These are phyloP conservation scores for Eleutherodactylus coqui DNA, from an alignment of 2,797 vertebrate species.

Conservation along the genomic window DNA sequence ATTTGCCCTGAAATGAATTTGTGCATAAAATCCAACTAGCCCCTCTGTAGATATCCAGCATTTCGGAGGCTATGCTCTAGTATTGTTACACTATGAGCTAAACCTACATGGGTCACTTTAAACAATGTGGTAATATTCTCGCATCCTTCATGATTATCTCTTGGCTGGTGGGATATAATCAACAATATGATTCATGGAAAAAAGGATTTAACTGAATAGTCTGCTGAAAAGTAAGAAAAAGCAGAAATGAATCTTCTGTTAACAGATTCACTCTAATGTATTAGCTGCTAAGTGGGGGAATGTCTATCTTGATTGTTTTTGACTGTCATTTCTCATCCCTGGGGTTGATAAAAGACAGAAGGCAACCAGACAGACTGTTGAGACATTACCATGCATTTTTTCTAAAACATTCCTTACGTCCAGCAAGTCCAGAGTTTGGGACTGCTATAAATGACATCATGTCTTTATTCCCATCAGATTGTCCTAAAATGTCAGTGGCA, in stretches of 20 bases:
- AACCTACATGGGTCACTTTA: too few relatives aligned
- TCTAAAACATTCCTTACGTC: not conserved
- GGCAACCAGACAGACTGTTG: not conserved
- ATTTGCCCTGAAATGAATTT: not conserved
- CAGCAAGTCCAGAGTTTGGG: not conserved
- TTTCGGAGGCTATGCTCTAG: not conserved
- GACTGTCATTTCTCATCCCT: not conserved
- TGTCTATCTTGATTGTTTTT: not conserved
- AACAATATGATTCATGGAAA: not conserved
- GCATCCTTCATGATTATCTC: not conserved
- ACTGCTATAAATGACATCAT: not conserved
- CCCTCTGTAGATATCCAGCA: not conserved
- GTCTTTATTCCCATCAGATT: not conserved
- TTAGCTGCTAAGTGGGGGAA: not conserved
- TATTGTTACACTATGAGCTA: not conserved
- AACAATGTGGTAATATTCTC: not conserved
- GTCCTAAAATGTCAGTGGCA: not conserved
- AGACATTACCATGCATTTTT: not conserved
- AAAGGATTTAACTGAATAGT: not conserved
- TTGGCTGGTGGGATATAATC: not conserved
- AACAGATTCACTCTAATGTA: not conserved
- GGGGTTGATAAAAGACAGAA: not conserved
- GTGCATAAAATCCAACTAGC: not conserved
- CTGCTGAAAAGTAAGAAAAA: not conserved
- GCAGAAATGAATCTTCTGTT: not conserved